A percentile compares a stretch with the other conserved stretches of the same genome.
These are phyloP conservation scores for Pomatostomus ruficeps DNA, from an alignment of 2,113 vertebrate genomes.

Conservation along the genomic window DNA sequence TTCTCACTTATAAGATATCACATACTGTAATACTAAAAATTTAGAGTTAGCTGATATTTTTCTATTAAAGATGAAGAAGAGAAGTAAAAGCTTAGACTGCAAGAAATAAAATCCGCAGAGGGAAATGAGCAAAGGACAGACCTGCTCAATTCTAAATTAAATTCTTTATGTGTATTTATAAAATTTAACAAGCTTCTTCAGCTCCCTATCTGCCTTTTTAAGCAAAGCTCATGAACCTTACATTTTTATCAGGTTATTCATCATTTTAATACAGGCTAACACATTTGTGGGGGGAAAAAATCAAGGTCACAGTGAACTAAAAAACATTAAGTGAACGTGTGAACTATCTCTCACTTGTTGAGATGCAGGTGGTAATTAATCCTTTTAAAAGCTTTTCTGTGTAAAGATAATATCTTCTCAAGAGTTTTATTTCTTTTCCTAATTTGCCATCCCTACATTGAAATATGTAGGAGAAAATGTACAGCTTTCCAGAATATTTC, in stretches of 20 bases:
- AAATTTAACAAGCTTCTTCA: background rate
- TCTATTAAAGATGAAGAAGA: background rate
- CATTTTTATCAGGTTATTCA: background rate
- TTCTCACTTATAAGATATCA: background rate
- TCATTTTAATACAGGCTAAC: background rate
- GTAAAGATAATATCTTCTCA: background rate
- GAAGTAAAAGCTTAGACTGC: background rate
- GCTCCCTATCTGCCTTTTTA: background rate
- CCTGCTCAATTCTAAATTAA: background rate
- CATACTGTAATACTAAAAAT: background rate
- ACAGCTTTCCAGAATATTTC: background rate
- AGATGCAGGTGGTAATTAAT: background rate
- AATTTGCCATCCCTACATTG: background rate
- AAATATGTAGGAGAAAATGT: background rate
- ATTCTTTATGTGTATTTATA: background rate
- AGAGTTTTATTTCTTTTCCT: background rate
- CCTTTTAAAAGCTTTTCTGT: background rate
- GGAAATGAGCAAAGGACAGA: background rate
- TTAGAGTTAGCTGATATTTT: background rate
- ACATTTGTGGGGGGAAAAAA: background rate
- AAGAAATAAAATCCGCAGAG: constrained; percentile 5
- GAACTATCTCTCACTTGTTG: background rate
- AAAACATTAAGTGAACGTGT: background rate
- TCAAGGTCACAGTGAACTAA: background rate
- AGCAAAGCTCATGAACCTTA: constrained; percentile 3